Evolutionary conservation across 2,113 vertebrate genomes (phyloP), one percentile per base, ranked within the genome.

Genomic region (Channa maculata): DNA sequence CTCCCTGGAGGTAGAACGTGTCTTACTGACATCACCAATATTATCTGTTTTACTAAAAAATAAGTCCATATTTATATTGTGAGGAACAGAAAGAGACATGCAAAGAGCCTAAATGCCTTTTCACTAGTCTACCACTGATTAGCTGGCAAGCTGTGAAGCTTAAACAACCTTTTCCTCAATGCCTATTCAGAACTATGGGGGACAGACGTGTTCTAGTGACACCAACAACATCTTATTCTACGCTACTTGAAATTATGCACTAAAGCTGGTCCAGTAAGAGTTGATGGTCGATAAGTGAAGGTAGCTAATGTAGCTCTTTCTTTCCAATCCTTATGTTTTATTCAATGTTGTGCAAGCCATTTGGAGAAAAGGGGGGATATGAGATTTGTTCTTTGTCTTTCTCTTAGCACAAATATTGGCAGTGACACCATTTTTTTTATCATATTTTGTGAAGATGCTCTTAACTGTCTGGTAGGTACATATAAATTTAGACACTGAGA

Each of bases 71-170:
- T 36, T 33, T 65, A 38, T 36, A 8, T 68, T 11, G 33, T 5
- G 14, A 9, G 57, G n/a, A 72, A 63, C 45, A 58, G 38, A 65
- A 65, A 3, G 0, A n/a, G 57, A 63, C 34, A 33, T 52, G 38
- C 46, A 43, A 66, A 50, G 10, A 8, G 13, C 53, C 39, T 37
- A 52, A 55, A 51, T 76, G 66, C 52, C 39, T 54, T 48, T 60
- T 73, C 1, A 4, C 44, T 49, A 66, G 38, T 57, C 51, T 0
- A 4, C 41, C 33, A 49, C 43, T 71, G 55, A 37, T 39, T 52
- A 50, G 24, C 70, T 52, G 3, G 5, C 4, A 2, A 24, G 45
- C 46, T 24, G 4, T 73, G 64, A 61, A 60, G 66, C 49, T 70
- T 6, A 45, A 14, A 67, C 10, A 4, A 84, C 12, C 11, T 61